Conservation (phyloP, 2,888 invertebrate genomes). For the Campoletis raptor region DNA sequence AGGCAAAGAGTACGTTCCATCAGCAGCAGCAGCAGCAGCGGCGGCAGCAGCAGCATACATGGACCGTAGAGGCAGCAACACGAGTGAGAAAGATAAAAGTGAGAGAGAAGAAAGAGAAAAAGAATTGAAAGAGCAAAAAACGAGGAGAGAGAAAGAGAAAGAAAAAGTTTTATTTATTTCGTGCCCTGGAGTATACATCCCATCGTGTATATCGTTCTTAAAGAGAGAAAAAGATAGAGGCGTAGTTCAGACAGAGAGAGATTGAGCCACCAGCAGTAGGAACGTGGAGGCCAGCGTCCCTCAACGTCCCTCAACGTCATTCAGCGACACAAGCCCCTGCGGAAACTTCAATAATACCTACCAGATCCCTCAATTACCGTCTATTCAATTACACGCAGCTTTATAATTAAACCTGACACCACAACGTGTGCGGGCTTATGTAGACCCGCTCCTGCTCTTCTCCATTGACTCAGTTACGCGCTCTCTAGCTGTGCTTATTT, state of each 20-base stretch:
- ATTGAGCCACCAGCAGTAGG: constrained; percentile 50
- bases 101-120: neutral
- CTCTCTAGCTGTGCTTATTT: constrained; percentile 19
- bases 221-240: constrained; percentile 17
- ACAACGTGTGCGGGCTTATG: constrained; percentile 36
- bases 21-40: constrained; percentile 18
- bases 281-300: constrained; percentile 66
- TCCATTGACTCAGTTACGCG: constrained; percentile 3
- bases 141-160: neutral
- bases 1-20: constrained; percentile 64
- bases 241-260: neutral
- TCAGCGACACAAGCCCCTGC: constrained; percentile 73
- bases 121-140: neutral
- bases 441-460: neutral
- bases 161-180: constrained; percentile 71
- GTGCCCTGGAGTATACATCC: constrained; percentile 31
- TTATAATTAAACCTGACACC: constrained; percentile 79
- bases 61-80: constrained; percentile 20
- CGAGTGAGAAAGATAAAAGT: constrained; percentile 18
- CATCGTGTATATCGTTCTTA: neutral
- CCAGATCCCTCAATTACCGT: constrained; percentile 80
- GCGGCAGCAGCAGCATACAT: constrained; percentile 33
- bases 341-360: constrained; percentile 82
- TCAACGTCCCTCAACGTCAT: constrained; percentile 73
- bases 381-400: constrained; percentile 80